Base-by-base conservation (phyloP, 92 coral and sea anemone species). In the Zoanthus solanderi region DNA sequence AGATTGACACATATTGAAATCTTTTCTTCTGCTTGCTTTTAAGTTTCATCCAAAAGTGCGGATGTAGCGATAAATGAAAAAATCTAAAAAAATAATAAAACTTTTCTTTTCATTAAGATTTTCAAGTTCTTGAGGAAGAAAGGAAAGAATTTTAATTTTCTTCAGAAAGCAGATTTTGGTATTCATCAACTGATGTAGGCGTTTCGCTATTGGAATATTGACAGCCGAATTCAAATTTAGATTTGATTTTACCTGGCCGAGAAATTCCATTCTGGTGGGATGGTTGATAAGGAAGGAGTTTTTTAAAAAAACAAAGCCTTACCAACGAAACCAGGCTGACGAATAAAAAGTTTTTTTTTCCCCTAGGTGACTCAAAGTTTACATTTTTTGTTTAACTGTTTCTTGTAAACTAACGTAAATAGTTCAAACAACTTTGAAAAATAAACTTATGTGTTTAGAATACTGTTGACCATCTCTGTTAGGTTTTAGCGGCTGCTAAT, bases 351-450 rank as follows among this genome's bases (percentile, higher is more conserved):
- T 1, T 2, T 2, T 69, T 69, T 69, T 69, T 69, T 5, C 30
- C 6, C 68, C 45, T 9, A 30, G 17, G 45, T 69, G 60, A 58
- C 73, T 63, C 71, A 63, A 45, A 58, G 92, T 84, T 95, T 90
- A 88, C 91, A 83, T 85, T 87, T 88, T 69, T 72, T 93, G 95
- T 94, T 94, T 93, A 92, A 87, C 83, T 87, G 88, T 92, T 90
- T 93, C 92, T 88, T 83, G 85, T 91, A 87, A 84, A 91, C 93
- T 78, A 88, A 89, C 90, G 89, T 87, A 83, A 90, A 87, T 94
- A 93, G 91, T 74, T 93, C 98, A 95, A 95, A 95, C 96, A 95
- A 93, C 93, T 89, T 89, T 76, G 94, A 87, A 95, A 95, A 90
- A 95, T 95, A 93, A 95, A 95, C 98, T 93, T 91, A 95, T 95